Conservation (phyloP, 2,888 invertebrate genomes). For the Diloba caeruleocephala region DNA sequence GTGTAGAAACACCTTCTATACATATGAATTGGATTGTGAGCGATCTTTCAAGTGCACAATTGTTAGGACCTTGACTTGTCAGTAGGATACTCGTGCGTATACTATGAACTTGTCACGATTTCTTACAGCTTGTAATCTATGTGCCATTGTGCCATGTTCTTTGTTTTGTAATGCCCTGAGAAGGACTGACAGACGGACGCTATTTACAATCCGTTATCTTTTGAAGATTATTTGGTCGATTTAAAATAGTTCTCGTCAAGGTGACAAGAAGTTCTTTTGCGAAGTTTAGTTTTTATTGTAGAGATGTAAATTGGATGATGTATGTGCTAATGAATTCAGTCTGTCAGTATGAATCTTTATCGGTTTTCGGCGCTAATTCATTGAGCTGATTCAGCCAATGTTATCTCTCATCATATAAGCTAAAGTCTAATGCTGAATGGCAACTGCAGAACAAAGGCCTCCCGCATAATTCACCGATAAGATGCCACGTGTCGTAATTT, state of each 20-base stretch:
- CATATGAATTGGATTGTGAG: constrained; percentile 14
- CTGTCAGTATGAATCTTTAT: constrained; percentile 1
- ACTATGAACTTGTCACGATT: constrained; percentile 43
- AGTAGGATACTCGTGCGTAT: not conserved
- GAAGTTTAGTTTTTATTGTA: not conserved
- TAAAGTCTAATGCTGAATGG: too few relatives aligned
- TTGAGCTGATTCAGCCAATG: too few relatives aligned
- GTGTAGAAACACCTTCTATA: constrained; percentile 11
- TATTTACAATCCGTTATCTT: constrained; percentile 24
- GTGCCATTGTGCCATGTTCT: constrained; percentile 32
- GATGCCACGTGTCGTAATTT: too few relatives aligned
- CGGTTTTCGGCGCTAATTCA: constrained; percentile 14
- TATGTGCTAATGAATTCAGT: not conserved
- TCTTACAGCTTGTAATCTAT: constrained; percentile 27
- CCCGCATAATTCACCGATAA: too few relatives aligned
- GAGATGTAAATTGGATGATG: not conserved
- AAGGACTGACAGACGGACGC: constrained; percentile 17
- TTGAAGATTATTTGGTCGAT: constrained; percentile 18
- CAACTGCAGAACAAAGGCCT: too few relatives aligned
- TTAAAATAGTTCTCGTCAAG: constrained; percentile 17
- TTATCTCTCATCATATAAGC: too few relatives aligned
- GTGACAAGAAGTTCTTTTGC: constrained; percentile 10
- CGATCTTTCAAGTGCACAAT: constrained; percentile 30
- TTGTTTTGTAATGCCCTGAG: constrained; percentile 33
- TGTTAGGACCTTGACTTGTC: constrained; percentile 30